Percentiles rank a stretch among this genome's conserved stretches.
phyloP scores from a whole-genome alignment of 1,140 invertebrate genomes.

The Dendroctonus ponderosae region DNA sequence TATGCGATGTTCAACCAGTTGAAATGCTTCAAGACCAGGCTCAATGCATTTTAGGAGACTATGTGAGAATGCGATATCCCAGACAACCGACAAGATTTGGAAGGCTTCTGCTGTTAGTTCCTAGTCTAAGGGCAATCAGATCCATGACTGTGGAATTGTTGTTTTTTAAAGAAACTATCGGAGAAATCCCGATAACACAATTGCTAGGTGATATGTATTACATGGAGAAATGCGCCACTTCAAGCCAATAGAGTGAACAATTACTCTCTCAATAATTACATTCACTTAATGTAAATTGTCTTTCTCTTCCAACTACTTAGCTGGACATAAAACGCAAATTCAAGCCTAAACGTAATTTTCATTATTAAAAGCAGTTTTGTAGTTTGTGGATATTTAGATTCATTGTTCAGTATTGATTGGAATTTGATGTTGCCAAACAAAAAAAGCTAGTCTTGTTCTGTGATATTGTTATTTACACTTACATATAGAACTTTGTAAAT shows the following conservation, averaged over 20 bases:
- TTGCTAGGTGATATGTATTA: slow-evolving; percentile 83
- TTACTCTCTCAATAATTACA: neutral
- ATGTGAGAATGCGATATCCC: slow-evolving; percentile 76
- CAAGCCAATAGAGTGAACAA: slow-evolving; percentile 3
- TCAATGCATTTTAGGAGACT: slow-evolving; percentile 84
- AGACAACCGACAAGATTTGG: slow-evolving; percentile 80
- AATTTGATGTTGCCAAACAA: slow-evolving; percentile 8
- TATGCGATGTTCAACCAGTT: slow-evolving; percentile 80
- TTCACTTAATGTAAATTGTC: neutral
- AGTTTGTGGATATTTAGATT: too few relatives aligned
- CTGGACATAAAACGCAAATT: too few relatives aligned
- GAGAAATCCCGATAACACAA: slow-evolving; percentile 81
- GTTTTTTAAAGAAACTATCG: slow-evolving; percentile 86
- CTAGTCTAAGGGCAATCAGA: slow-evolving; percentile 77
- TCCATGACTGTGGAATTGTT: slow-evolving; percentile 74
- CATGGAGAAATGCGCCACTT: slow-evolving; percentile 44
- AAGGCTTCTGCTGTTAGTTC: slow-evolving; percentile 73
- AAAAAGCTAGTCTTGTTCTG: slow-evolving; percentile 14
- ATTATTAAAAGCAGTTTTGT: too few relatives aligned
- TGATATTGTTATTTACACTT: slow-evolving; percentile 12
- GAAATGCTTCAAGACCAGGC: slow-evolving; percentile 90
- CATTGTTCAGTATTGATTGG: too few relatives aligned
- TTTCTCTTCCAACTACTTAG: neutral
- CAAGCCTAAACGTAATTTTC: too few relatives aligned
- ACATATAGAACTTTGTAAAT: too few relatives aligned